Evolutionary conservation across 1,140 invertebrate genomes (phyloP), one percentile per base, ranked within the genome.

Genomic region (Formica selysi): DNA sequence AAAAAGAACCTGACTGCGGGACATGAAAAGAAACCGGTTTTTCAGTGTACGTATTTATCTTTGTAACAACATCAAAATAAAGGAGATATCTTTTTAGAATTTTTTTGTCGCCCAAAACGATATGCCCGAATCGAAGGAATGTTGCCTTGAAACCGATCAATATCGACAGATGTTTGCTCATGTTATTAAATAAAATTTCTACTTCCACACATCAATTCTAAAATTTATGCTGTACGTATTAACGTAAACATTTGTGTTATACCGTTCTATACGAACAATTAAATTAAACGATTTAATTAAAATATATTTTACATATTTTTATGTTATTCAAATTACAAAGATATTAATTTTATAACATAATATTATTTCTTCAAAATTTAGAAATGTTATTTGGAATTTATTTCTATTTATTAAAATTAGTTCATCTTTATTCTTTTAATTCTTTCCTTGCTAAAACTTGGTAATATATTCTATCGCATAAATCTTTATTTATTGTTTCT

Each of bases 1-100:
- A 41, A 68, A 70, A 10, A 26, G 29, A 5, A 48, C 19, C 1
- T 3, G 32, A 5, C 19, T 70, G 29, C 16, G 13, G n/a, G 4
- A 8, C 1, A 29, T 11, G 2, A 57, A 67, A 54, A 68, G 32
- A 41, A 80, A 80, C 65, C 36, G 32, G 78, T 80, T 41, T 4
- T 6, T 38, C 16, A 13, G 0, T 51, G 7, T 3, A 29, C 2
- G 8, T n/a, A 3, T 59, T 54, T 7, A 48, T n/a, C 62, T 67
- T 80, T 16, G 13, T 26, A 22, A 38, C 8, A 41, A 64, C 2
- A 2, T 61, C 16, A 76, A 10, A 16, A n/a, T 76, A 7, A 78
- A 64, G 29, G 5, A 5, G 16, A 19, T 13, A 10, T 61, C 26
- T 74, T 59, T 80, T 5, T 22, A 2, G 13, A 8, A 3, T 16